Conservation (phyloP, 2,797 vertebrate species). For the Acrossocheilus wenchowensis region DNA sequence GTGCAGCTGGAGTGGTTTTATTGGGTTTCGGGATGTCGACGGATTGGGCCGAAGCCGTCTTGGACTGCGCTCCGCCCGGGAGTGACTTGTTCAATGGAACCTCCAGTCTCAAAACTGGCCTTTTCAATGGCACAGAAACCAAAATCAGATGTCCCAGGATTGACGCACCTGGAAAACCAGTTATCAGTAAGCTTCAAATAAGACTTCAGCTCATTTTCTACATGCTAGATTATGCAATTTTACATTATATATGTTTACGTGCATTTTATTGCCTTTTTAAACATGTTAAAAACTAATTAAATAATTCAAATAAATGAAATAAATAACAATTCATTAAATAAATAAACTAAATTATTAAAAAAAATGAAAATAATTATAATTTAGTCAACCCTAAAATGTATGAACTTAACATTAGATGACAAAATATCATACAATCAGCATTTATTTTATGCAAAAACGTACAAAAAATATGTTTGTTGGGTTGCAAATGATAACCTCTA, state of each 20-base stretch:
- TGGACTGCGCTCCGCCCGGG: constrained; percentile 45
- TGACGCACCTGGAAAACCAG: fast-evolving
- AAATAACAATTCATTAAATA: not conserved
- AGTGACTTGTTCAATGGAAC: not conserved
- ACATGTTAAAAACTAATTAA: not conserved
- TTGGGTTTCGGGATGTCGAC: constrained; percentile 72
- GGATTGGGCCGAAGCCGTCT: constrained; percentile 60
- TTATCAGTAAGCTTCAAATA: constrained; percentile 53
- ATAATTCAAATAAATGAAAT: not conserved
- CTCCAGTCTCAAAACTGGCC: constrained; percentile 58
- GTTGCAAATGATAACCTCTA: not conserved
- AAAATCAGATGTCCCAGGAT: constrained; percentile 64
- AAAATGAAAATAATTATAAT: not conserved
- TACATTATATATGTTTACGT: not conserved
- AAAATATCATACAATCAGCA: not conserved
- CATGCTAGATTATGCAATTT: not conserved
- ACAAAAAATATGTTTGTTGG: not conserved
- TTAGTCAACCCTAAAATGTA: not conserved
- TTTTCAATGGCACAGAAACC: constrained; percentile 57
- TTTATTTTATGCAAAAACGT: not conserved
- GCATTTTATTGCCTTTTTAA: not conserved
- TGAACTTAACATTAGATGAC: not conserved
- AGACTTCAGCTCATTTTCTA: not conserved
- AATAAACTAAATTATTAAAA: not conserved
- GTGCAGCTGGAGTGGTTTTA: constrained; percentile 55